phyloP scores from a whole-genome alignment of 2,113 vertebrate genomes.

The Candoia aspera region DNA sequence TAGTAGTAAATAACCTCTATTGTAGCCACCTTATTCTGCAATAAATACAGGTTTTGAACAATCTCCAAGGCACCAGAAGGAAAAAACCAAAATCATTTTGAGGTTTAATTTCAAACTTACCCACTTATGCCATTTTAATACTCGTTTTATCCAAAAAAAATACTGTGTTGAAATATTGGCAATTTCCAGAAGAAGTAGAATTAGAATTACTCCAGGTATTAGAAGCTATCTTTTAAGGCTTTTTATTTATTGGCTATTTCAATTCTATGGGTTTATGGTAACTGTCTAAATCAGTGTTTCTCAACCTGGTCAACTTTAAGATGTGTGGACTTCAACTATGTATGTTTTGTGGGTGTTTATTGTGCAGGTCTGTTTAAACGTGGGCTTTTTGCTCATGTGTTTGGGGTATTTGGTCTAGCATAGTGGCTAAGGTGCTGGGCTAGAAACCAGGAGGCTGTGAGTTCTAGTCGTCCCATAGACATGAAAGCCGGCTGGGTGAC shows the following conservation, averaged over 20 bases:
- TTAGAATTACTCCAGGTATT: neutral
- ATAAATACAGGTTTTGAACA: neutral
- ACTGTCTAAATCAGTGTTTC: neutral
- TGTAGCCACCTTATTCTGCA: neutral
- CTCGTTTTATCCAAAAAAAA: neutral
- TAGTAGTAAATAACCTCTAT: neutral
- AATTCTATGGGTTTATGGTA: neutral
- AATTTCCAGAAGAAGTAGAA: neutral
- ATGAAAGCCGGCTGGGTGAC: neutral
- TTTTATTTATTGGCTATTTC: neutral
- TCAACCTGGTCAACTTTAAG: neutral
- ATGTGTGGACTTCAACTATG: neutral
- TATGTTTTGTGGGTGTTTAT: neutral
- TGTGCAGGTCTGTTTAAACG: neutral
- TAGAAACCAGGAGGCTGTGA: neutral
- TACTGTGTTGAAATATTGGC: neutral
- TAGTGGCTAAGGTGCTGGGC: neutral
- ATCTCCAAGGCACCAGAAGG: neutral
- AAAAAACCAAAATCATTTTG: neutral
- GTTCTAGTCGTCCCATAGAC: neutral
- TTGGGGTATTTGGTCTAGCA: neutral
- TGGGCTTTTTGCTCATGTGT: neutral
- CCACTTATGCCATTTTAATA: neutral
- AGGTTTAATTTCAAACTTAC: neutral
- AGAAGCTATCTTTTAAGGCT: neutral